Evolutionary conservation across 2,888 invertebrate genomes (phyloP).

Genomic region (Xylota segnis): DNA sequence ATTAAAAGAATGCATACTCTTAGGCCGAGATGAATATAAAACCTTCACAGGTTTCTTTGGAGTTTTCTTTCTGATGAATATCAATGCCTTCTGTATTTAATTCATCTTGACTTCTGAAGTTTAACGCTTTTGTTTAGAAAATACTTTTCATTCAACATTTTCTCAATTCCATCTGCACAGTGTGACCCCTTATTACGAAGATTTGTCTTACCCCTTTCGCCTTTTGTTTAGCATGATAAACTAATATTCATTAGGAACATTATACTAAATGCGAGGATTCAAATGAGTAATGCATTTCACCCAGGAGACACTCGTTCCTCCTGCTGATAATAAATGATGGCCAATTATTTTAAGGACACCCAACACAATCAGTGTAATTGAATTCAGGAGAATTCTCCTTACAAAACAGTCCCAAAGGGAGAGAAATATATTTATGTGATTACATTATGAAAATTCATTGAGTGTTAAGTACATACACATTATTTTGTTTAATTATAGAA

Average conservation of each 20-base stretch:
- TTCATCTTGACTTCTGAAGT: too few relatives aligned
- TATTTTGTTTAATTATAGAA: not conserved
- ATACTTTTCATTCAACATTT: not conserved
- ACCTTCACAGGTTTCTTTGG: too few relatives aligned
- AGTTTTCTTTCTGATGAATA: too few relatives aligned
- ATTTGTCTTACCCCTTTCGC: constrained; percentile 54
- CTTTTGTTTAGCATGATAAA: constrained; percentile 51
- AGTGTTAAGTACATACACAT: not conserved
- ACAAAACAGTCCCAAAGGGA: not conserved
- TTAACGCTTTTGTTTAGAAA: not conserved
- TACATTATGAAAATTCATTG: constrained; percentile 3
- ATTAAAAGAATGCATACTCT: too few relatives aligned
- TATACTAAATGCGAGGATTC: constrained; percentile 59
- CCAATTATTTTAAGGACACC: constrained; percentile 62
- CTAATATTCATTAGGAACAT: constrained; percentile 58
- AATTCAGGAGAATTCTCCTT: constrained; percentile 34
- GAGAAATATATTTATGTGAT: constrained; percentile 15
- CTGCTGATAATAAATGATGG: constrained; percentile 42
- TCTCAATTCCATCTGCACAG: constrained; percentile 8
- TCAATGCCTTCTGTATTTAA: too few relatives aligned
- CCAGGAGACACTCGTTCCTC: constrained; percentile 1
- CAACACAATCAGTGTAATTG: constrained; percentile 60
- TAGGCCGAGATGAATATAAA: too few relatives aligned
- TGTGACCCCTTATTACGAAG: constrained; percentile 2
- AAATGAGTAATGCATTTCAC: constrained; percentile 58